phyloP scores from a whole-genome alignment of 2,113 vertebrate species.

The Cepphus grylle region DNA sequence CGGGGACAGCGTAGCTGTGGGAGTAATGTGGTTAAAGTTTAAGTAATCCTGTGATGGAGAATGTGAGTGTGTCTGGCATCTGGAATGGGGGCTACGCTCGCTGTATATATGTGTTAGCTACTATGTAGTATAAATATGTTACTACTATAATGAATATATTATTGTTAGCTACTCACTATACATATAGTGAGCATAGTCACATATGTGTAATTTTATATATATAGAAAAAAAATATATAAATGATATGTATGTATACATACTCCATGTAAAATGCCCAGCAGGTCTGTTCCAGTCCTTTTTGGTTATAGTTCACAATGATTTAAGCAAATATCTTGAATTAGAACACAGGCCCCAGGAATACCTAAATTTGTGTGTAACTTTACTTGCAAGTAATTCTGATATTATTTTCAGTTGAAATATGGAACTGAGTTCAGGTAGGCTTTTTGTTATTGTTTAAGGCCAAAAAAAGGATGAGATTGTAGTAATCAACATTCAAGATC shows the following conservation, averaged over 20 bases:
- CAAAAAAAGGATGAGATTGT: not conserved
- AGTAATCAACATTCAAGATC: not conserved
- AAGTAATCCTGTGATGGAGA: not conserved
- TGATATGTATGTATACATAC: not conserved
- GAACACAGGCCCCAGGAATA: not conserved
- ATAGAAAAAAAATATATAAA: no score
- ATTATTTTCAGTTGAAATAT: not conserved
- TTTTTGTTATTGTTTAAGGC: not conserved
- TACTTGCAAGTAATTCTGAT: not conserved
- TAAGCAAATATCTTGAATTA: not conserved
- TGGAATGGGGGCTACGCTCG: not conserved
- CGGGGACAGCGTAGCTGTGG: rapidly evolving
- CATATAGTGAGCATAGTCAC: not conserved
- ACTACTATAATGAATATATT: not conserved
- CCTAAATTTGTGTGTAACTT: not conserved
- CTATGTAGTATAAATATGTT: not conserved
- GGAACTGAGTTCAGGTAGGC: not conserved
- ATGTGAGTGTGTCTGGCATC: not conserved
- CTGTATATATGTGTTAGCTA: not conserved
- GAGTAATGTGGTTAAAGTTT: not conserved
- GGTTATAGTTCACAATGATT: not conserved
- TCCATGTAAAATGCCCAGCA: not conserved
- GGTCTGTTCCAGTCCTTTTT: not conserved
- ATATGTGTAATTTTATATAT: not conserved
- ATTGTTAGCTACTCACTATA: not conserved